A percentile compares a stretch with the other conserved stretches of the same genome.
phyloP scores from a whole-genome alignment of 2,113 vertebrate genomes.

The Mystacornis crossleyi region DNA sequence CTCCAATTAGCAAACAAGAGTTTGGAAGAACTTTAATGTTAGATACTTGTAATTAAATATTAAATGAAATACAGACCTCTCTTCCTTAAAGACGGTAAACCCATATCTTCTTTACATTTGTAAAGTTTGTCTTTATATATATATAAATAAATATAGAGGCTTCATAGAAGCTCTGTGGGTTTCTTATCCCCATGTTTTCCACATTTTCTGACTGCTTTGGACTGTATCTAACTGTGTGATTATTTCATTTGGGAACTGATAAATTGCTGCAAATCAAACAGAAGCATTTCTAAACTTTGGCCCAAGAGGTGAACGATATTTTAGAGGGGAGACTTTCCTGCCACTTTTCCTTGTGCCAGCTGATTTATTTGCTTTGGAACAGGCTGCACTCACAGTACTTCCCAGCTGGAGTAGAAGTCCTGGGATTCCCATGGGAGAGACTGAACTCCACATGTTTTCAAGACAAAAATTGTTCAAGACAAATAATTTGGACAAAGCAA shows the following conservation, averaged over 20 bases:
- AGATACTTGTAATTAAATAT: neutral
- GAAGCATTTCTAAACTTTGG: neutral
- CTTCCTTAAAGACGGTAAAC: neutral
- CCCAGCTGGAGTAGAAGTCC: neutral
- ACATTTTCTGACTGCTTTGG: neutral
- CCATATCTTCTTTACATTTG: neutral
- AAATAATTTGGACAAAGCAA: conserved; percentile 31
- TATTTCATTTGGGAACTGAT: neutral
- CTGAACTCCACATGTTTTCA: neutral
- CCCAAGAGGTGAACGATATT: neutral
- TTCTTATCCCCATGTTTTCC: neutral
- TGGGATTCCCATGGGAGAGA: neutral
- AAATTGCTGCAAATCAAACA: neutral
- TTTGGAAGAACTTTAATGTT: neutral
- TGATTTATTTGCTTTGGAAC: neutral
- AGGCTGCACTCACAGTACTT: neutral
- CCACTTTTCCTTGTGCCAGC: neutral
- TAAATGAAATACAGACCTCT: neutral
- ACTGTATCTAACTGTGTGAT: neutral
- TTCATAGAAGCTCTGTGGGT: neutral
- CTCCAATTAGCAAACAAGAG: neutral
- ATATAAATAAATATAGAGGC: neutral
- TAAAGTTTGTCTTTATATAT: neutral
- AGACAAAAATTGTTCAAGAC: neutral
- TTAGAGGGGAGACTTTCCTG: neutral